Percentiles rank a stretch among this genome's conserved stretches.
phyloP scores from a whole-genome alignment of 37 sponge, comb jelly and placozoan genomes.

The Beroe ovata region DNA sequence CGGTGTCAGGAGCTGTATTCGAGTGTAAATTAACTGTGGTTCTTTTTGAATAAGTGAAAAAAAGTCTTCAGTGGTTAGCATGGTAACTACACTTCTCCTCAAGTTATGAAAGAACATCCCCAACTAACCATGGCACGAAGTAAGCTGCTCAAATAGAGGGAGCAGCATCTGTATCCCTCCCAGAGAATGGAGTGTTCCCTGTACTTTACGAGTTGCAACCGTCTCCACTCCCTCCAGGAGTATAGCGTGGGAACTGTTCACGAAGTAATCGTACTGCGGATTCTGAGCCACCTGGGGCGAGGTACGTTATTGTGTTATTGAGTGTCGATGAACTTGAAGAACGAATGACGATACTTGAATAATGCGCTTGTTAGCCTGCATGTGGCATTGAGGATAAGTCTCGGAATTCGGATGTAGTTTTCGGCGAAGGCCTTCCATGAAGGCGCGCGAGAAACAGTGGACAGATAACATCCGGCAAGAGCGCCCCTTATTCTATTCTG shows the following conservation, averaged over 20 bases:
- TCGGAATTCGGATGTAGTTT: too few species aligned
- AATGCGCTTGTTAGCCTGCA: neutral
- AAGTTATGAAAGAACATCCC: too few species aligned
- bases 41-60: too few species aligned
- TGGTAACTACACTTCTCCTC: neutral
- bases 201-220: slow-evolving; percentile 75
- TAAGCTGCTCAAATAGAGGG: slow-evolving; percentile 58
- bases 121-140: slow-evolving; percentile 3
- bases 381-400: neutral
- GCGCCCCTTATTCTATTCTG: too few species aligned
- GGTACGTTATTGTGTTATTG: too few species aligned
- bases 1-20: too few species aligned
- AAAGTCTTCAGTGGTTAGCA: neutral
- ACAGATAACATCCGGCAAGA: too few species aligned
- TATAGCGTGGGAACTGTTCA: slow-evolving; percentile 87
- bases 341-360: neutral
- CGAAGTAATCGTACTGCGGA: slow-evolving; percentile 75
- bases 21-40: too few species aligned
- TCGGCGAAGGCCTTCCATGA: too few species aligned
- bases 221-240: slow-evolving; percentile 88
- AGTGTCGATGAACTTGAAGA: too few species aligned
- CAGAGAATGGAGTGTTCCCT: slow-evolving; percentile 77
- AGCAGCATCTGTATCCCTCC: slow-evolving; percentile 83
- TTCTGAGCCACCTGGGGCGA: slow-evolving; percentile 75
- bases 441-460: too few species aligned